Conservation (phyloP, 1,140 invertebrate species). For the Drosophila ficusphila region DNA sequence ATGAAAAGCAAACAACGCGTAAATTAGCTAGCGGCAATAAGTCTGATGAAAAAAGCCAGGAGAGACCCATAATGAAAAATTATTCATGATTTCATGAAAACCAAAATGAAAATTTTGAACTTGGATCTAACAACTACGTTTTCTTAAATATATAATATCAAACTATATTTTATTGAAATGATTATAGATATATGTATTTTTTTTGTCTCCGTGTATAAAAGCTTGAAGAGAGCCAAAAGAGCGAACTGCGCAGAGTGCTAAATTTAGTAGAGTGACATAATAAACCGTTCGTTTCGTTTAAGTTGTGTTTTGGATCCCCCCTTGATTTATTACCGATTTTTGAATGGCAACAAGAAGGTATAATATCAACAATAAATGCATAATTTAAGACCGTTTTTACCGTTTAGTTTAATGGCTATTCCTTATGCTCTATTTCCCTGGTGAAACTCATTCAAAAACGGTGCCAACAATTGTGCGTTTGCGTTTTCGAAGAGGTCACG, state of each 20-base stretch:
- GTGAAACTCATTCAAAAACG: conserved; percentile 9
- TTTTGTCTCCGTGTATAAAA: conserved; percentile 17
- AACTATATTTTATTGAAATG: too few relatives aligned
- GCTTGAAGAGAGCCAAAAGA: conserved; percentile 29
- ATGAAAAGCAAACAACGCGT: conserved; percentile 40
- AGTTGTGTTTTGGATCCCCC: conserved; percentile 42
- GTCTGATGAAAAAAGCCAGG: conserved; percentile 15
- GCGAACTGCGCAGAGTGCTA: conserved; percentile 59
- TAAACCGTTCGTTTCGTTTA: conserved; percentile 59
- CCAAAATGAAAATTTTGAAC: too few relatives aligned
- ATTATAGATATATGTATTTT: background rate
- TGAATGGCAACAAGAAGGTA: conserved; percentile 22
- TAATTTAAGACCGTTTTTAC: background rate
- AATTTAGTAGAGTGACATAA: conserved; percentile 80
- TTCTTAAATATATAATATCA: too few relatives aligned
- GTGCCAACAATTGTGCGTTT: conserved; percentile 41
- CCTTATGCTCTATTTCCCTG: background rate
- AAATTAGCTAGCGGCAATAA: conserved; percentile 30
- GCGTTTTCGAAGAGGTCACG: conserved; percentile 54
- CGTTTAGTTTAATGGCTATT: background rate
- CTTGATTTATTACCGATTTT: conserved; percentile 37
- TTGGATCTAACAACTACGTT: too few relatives aligned
- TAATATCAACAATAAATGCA: conserved; percentile 14
- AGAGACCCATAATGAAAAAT: conserved; percentile 13
- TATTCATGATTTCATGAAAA: too few relatives aligned